Evolutionary conservation across 2,113 vertebrate genomes (phyloP).

Genomic region (Pterocles orientalis): DNA sequence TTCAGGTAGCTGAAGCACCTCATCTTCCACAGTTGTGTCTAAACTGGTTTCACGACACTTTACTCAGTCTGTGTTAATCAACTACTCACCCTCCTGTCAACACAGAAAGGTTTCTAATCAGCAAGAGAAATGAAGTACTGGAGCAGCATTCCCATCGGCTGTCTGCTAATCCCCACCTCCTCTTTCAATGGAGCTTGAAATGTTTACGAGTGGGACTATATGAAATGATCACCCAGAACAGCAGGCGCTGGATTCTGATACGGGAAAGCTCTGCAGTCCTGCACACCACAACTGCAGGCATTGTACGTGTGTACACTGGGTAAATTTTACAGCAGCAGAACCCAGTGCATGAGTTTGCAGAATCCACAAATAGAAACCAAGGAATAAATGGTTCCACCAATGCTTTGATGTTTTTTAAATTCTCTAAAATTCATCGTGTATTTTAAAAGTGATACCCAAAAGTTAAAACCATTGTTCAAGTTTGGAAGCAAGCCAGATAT

Average conservation of each 20-base stretch:
- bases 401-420: neutral
- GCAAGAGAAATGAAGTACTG: neutral
- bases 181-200: neutral
- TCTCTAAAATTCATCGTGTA: neutral
- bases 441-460: neutral
- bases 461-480: neutral
- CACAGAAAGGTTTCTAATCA: neutral
- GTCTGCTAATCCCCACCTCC: neutral
- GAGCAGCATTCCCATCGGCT: neutral
- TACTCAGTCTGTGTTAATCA: neutral
- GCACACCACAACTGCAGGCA: neutral
- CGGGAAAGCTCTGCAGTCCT: neutral
- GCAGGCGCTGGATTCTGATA: neutral
- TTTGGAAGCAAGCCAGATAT: neutral
- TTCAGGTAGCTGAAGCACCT: neutral
- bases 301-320: fast-evolving
- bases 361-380: neutral
- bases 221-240: too few species aligned
- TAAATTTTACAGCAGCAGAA: neutral
- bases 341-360: neutral
- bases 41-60: neutral
- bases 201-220: neutral
- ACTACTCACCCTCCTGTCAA: too few species aligned
- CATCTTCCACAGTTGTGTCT: neutral
- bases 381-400: neutral